Base-by-base conservation (phyloP, 2,113 vertebrate species). In the Eira barbara region DNA sequence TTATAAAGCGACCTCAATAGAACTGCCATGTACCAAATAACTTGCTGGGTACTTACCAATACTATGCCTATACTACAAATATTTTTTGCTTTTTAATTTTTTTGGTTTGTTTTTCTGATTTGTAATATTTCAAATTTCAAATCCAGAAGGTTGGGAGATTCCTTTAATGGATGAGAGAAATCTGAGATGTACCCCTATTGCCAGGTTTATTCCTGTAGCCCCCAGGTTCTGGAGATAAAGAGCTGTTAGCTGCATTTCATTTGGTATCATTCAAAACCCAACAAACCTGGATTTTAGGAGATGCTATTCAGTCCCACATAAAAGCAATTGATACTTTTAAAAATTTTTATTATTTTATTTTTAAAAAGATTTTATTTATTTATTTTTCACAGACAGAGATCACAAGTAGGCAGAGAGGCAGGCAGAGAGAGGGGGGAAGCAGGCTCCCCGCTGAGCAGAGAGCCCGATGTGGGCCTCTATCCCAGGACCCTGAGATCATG, bases 41-140 rank as follows among this genome's bases (percentile, higher is more conserved):
- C 55, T 84, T 57, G 39, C 23, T 47, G 57, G 55, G 29, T 45
- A 55, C 55, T 76, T 21, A 94, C 45, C 34, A 91, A 23, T 95
- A 55, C 29, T 57, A 96, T 87, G 79, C 47, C 49, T 94, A 29
- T 45, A 76, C 20, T 47, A 61, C 31, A 92, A 49, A 42, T 15
- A 17, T 55, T 86, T 92, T 94, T 85, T 59, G 25, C 11, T n/a
- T 87, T 42, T 67, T 74, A 34, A 8, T 84, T 91, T 73, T 61
- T 61, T 57, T 88, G 39, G 23, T 82, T 74, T 67, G 25, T 80
- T 89, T 73, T 61, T 61, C 63, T 82, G 63, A 88, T 55, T 91
- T 80, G 42, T 92, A 92, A 78, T 79, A 95, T 92, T 85, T 96
- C 95, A 29, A 88, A 84, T 91, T 96, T 79, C 25, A 31, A 71